Conservation (phyloP, 2,797 vertebrate species). For the Xiphorhynchus erythropygius region DNA sequence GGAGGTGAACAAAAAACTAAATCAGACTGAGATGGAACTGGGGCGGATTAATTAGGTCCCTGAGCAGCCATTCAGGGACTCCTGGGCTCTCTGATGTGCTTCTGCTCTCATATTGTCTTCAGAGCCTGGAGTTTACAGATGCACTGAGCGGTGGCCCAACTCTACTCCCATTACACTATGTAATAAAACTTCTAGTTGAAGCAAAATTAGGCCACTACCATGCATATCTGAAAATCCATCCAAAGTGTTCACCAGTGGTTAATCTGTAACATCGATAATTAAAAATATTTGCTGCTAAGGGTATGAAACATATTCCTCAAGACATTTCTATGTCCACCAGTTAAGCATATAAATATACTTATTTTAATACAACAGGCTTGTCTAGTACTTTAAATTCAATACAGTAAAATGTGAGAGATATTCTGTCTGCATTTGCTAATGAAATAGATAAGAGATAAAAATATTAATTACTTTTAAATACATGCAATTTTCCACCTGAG, state of each 20-base stretch:
- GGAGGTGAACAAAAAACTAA: not conserved
- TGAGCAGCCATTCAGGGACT: not conserved
- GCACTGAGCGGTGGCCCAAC: not conserved
- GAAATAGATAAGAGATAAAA: slow-evolving; percentile 25
- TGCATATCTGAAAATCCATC: not conserved
- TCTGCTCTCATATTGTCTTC: not conserved
- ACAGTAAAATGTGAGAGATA: not conserved
- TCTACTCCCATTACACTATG: not conserved
- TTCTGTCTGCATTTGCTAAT: not conserved
- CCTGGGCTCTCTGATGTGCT: not conserved
- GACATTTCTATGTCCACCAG: not conserved
- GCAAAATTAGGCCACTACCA: not conserved
- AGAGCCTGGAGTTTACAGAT: not conserved
- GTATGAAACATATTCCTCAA: not conserved
- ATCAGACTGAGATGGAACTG: not conserved
- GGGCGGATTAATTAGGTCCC: slow-evolving; percentile 36
- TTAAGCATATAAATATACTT: not conserved
- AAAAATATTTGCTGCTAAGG: not conserved
- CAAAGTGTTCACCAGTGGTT: not conserved
- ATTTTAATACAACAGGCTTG: not conserved
- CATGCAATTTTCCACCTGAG: not conserved
- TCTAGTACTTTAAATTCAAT: not conserved
- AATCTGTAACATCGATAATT: not conserved
- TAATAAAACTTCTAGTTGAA: not conserved
- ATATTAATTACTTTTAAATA: slow-evolving; percentile 57